Conservation (phyloP, 2,888 invertebrate genomes). For the Penaeus monodon region DNA sequence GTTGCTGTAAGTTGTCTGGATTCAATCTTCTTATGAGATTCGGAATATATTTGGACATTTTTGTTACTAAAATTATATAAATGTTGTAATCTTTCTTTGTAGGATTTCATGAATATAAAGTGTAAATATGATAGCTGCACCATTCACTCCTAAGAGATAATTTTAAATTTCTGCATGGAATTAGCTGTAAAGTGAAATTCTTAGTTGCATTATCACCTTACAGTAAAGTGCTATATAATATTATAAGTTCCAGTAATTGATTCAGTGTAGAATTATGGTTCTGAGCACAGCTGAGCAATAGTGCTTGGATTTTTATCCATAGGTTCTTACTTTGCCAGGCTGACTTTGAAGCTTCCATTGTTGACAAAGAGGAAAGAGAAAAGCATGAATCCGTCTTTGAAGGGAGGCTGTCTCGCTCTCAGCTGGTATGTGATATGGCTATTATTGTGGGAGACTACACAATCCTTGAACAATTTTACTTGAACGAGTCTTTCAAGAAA, state of each 20-base stretch:
- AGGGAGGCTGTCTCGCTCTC: constrained; percentile 47
- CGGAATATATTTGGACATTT: too few species aligned
- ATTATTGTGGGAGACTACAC: constrained; percentile 72
- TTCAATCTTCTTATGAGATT: too few species aligned
- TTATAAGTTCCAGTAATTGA: too few species aligned
- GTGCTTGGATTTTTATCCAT: not conserved
- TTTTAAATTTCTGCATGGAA: too few species aligned
- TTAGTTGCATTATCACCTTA: not conserved
- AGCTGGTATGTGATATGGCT: constrained; percentile 64
- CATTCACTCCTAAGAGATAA: too few species aligned
- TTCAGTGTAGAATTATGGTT: too few species aligned
- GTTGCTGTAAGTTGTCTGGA: constrained; percentile 75
- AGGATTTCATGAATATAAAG: not conserved
- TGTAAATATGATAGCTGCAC: too few species aligned
- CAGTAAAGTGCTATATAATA: too few species aligned
- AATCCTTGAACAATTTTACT: constrained; percentile 75
- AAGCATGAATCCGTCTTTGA: constrained; percentile 58
- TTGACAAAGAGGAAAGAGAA: constrained; percentile 50
- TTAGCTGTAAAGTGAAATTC: too few species aligned
- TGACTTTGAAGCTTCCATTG: constrained; percentile 66
- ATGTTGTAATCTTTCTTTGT: too few species aligned
- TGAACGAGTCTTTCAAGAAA: constrained; percentile 78
- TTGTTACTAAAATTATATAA: too few species aligned
- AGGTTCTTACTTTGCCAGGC: constrained; percentile 26
- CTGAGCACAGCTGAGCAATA: too few species aligned